Evolutionary conservation across 1,140 invertebrate species (phyloP), one percentile per base, ranked within the genome.

Genomic region (Bombus confusus): DNA sequence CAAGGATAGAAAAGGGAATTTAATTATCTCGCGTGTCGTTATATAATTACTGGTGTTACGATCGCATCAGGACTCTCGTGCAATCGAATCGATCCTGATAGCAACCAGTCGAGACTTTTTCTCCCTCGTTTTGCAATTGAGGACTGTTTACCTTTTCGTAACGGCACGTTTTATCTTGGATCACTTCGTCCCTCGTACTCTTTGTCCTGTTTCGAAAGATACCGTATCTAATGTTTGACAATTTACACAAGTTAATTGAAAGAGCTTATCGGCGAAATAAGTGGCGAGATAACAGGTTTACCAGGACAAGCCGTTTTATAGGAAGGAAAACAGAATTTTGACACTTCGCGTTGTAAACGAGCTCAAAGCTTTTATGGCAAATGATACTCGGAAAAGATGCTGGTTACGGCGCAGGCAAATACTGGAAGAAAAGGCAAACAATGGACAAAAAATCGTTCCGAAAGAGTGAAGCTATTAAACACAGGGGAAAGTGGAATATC

Each of bases 171-270:
- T 69, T 57, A 78, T 78, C 41, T 13, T 22, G 59, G 59, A 12
- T 5, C 18, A 43, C 5, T 57, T 75, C 57, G 34, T 39, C 6
- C 18, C 25, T 25, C 13, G 68, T 71, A 39, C 13, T 28, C 13
- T 69, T 34, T 9, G 18, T 6, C 39, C 10, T 13, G n/a, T 22
- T 6, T 34, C n/a, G 28, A n/a, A 73, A 77, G 66, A 83, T 28
- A 66, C 8, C 39, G 34, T 72, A 72, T 72, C 47, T 13, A 37
- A 25, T 68, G 62, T 52, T 68, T 77, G 37, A 73, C 52, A 47
- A 68, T 68, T 83, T 77, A 73, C 73, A n/a, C 81, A n/a, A n/a
- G 59, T 22, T 74, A 81, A 81, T 62, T 74, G 80, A 5, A 72
- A 43, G 34, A 59, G 10, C 22, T 22, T 43, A 59, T 72, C 68